These are phyloP conservation scores for Neelides sp. DNA, from an alignment of 1,140 invertebrate species.

Conservation along the genomic window DNA sequence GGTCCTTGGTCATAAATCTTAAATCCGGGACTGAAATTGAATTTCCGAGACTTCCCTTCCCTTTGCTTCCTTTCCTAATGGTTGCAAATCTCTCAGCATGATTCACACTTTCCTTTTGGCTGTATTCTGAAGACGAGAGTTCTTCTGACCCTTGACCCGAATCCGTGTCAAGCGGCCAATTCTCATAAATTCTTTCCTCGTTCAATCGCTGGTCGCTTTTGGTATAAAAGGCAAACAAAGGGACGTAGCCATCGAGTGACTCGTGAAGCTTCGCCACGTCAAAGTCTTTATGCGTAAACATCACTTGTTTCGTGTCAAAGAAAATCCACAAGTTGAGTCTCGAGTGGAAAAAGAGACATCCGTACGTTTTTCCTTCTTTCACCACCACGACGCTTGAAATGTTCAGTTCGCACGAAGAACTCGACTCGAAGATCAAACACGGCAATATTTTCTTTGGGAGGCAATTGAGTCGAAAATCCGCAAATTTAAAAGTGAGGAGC, in stretches of 20 bases:
- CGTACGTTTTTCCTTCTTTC: too few relatives aligned
- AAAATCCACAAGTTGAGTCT: constrained; percentile 28
- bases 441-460: constrained; percentile 14
- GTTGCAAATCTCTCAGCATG: not conserved
- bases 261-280: constrained; percentile 7
- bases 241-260: constrained; percentile 7
- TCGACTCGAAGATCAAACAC: constrained; percentile 22
- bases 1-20: not conserved
- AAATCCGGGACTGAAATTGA: constrained; percentile 7
- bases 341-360: constrained; percentile 21
- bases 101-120: not conserved
- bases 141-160: constrained; percentile 23
- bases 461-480: not conserved
- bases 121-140: constrained; percentile 11
- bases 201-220: too few relatives aligned
- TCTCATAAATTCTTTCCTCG: constrained; percentile 28
- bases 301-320: constrained; percentile 11
- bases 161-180: constrained; percentile 29
- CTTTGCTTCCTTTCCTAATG: constrained; percentile 2
- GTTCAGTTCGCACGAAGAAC: constrained; percentile 12
- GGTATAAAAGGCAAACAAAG: constrained; percentile 6
- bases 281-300: constrained; percentile 5
- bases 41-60: not conserved
- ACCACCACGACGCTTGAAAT: constrained; percentile 13
- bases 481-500: constrained; percentile 22